Evolutionary conservation across 2,888 invertebrate species (phyloP), one percentile per base, ranked within the genome.

Genomic region (Drosophila paramelanica): DNA sequence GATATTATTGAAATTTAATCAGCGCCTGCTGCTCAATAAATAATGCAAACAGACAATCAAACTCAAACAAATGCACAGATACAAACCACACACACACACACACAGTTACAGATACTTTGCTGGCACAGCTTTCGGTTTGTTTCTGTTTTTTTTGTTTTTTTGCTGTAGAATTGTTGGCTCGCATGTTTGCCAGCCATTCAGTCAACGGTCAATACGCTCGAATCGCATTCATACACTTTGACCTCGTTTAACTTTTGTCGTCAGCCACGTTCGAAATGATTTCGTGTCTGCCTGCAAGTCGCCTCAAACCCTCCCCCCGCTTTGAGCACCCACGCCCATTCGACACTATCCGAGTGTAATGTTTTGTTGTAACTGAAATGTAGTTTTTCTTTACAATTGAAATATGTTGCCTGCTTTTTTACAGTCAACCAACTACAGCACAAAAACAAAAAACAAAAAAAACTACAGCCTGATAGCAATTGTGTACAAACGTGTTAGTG

Each of bases 181-280:
- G 88, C 85, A 74, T 79, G 82, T 74, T 74, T 69, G 69, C 65
- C 61, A 60, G 74, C 68, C 70, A 73, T 81, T 74, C 77, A 74
- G 79, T 79, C 82, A 81, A 82, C 68, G 83, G 88, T 74, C 88
- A 85, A 82, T 69, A 81, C 66, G 79, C 82, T 70, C 49, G 75
- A 79, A 67, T 77, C 79, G 60, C 66, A 73, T 84, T 75, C 80
- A 78, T 76, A 74, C 82, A 72, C 79, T 80, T 79, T 88, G 86
- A 86, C 88, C 83, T 83, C 85, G 73, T 83, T 89, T 81, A 83
- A 79, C 79, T 73, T 69, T 78, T 71, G 85, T 76, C 71, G 75
- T 67, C 71, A 68, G 62, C 73, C 73, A 76, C 71, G 76, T 80
- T 79, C 75, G 53, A 79, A 79, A 82, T 82, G 67, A 75, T 80